phyloP scores from a whole-genome alignment of 2,888 invertebrate genomes.

The Nomada hirtipes region DNA sequence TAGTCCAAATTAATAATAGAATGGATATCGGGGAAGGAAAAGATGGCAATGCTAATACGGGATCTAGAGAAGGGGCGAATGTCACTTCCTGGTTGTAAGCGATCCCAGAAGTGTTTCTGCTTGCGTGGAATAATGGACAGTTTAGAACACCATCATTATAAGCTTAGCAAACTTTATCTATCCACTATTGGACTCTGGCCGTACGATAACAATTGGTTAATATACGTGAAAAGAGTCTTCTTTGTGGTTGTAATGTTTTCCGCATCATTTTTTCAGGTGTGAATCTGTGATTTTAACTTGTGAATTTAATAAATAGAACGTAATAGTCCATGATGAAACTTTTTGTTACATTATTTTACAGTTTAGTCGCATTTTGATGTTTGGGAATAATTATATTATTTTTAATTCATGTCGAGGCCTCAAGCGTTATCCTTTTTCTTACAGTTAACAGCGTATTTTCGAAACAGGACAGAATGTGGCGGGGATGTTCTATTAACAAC shows the following conservation, averaged over 20 bases:
- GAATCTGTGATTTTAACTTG: neutral
- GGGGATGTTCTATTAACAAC: neutral
- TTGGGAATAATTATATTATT: neutral
- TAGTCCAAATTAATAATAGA: slow-evolving; percentile 16
- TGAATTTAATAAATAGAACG: no score
- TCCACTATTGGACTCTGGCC: slow-evolving; percentile 15
- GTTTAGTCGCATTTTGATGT: neutral
- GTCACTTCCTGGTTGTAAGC: neutral
- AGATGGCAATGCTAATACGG: neutral
- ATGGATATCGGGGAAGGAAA: neutral
- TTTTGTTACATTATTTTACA: no score
- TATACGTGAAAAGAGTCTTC: neutral
- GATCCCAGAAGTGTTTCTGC: neutral
- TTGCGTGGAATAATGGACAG: slow-evolving; percentile 9
- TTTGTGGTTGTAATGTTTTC: fast-evolving
- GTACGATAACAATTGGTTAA: neutral
- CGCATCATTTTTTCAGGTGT: neutral
- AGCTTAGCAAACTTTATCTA: neutral
- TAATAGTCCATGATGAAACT: no score
- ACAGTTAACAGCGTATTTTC: slow-evolving; percentile 14
- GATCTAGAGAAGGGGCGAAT: neutral
- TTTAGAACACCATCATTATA: neutral
- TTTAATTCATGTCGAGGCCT: neutral
- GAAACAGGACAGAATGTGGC: neutral
- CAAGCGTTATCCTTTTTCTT: neutral